These are phyloP conservation scores for Nemurella pictetii DNA, from an alignment of 2,888 invertebrate genomes.

Conservation along the genomic window DNA sequence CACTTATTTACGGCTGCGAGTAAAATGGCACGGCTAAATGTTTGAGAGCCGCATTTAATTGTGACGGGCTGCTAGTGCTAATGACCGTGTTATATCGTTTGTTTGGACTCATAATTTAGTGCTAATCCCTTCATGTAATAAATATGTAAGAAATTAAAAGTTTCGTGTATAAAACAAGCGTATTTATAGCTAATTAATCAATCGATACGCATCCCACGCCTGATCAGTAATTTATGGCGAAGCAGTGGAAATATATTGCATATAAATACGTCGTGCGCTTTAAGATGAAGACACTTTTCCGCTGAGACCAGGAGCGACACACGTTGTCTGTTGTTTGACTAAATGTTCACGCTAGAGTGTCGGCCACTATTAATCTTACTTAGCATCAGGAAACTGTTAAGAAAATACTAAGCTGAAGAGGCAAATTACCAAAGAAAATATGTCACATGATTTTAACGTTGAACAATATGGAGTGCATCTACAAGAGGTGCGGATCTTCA, in stretches of 20 bases:
- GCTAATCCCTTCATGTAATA: too few species aligned
- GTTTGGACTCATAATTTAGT: not conserved
- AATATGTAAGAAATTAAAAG: too few species aligned
- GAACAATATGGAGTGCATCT: not conserved
- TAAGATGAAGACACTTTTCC: too few species aligned
- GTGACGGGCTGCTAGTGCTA: not conserved
- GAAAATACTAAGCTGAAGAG: not conserved
- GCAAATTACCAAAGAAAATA: not conserved
- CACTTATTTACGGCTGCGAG: not conserved
- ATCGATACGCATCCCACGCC: too few species aligned
- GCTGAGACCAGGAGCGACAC: not conserved
- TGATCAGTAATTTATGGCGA: too few species aligned
- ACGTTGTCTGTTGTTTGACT: not conserved
- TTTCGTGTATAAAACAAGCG: too few species aligned
- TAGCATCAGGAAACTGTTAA: not conserved
- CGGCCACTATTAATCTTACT: not conserved
- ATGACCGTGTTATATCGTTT: not conserved
- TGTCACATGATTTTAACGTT: not conserved
- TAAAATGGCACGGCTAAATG: not conserved
- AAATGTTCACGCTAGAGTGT: not conserved
- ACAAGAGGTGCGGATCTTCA: too few species aligned
- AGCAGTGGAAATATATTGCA: too few species aligned
- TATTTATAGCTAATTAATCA: too few species aligned
- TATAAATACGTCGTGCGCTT: not conserved
- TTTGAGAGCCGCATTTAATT: not conserved